Conservation (phyloP, 37 sponge, comb jelly and placozoan species). For the Cliona cf. orientalis region DNA sequence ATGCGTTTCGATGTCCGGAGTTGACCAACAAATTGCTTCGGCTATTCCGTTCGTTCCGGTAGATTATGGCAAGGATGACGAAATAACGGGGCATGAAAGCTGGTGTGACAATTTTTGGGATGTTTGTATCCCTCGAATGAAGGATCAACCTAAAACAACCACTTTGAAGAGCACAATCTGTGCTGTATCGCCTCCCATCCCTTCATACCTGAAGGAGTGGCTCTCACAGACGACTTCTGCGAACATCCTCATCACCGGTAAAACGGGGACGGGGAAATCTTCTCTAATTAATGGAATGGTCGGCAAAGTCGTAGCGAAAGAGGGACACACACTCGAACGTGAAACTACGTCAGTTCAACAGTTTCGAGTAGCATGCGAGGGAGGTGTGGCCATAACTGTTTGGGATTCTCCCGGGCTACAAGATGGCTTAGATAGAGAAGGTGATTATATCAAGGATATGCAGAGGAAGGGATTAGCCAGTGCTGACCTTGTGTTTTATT, state of each 20-base stretch:
- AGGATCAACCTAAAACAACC: too few species aligned
- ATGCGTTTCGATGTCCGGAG: too few species aligned
- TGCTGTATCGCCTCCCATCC: too few species aligned
- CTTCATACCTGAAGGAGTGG: neutral
- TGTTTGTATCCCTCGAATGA: too few species aligned
- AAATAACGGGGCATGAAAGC: too few species aligned
- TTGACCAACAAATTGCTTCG: too few species aligned
- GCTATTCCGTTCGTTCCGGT: too few species aligned
- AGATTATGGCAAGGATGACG: too few species aligned
- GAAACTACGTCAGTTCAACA: neutral
- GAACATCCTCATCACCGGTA: neutral
- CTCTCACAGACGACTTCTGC: neutral
- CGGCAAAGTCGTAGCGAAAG: neutral
- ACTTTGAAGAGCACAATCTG: too few species aligned
- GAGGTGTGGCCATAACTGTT: neutral
- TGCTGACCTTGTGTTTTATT: neutral
- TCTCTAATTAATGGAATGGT: neutral
- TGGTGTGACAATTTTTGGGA: too few species aligned
- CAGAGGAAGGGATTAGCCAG: neutral
- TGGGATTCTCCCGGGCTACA: slow-evolving; percentile 30
- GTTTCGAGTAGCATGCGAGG: neutral
- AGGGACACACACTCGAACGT: neutral
- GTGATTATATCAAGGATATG: neutral
- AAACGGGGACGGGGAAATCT: neutral
- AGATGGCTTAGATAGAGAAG: neutral